These are phyloP conservation scores for Oncorhynchus masou DNA, from an alignment of 2,113 vertebrate species.

Conservation along the genomic window DNA sequence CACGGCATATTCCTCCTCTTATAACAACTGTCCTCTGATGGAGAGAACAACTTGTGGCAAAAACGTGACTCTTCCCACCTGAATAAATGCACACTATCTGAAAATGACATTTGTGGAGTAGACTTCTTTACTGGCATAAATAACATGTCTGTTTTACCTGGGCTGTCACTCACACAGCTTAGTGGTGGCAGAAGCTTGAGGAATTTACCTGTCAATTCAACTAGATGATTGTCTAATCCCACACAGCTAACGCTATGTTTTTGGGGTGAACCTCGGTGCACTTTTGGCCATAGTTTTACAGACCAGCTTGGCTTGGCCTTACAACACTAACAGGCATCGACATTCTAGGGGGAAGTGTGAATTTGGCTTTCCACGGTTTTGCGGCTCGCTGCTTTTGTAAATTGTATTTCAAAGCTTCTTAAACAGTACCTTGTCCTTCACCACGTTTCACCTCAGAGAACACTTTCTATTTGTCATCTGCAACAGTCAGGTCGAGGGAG, in stretches of 20 bases:
- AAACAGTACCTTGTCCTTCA: no score
- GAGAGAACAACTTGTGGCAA: no score
- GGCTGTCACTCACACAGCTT: not conserved
- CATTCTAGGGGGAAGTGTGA: no score
- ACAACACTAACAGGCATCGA: not conserved
- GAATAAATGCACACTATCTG: not conserved
- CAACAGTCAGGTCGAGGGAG: no score
- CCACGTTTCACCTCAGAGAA: not conserved
- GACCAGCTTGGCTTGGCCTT: not conserved
- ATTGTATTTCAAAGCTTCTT: no score
- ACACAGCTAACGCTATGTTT: not conserved
- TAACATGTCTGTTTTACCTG: not conserved
- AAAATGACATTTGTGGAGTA: not conserved
- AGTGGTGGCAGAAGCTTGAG: not conserved
- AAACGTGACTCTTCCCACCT: no score
- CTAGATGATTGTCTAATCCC: not conserved
- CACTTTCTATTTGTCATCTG: not conserved
- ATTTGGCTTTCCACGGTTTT: not conserved
- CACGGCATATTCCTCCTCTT: no score
- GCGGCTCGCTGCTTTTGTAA: no score
- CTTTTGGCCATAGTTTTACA: not conserved
- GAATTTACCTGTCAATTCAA: not conserved
- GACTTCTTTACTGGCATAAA: not conserved
- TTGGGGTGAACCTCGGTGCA: not conserved
- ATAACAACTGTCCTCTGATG: no score